A percentile compares a stretch with the other conserved stretches of the same genome.
phyloP scores from a whole-genome alignment of 2,797 vertebrate genomes.

The Gymnothorax reevesii region DNA sequence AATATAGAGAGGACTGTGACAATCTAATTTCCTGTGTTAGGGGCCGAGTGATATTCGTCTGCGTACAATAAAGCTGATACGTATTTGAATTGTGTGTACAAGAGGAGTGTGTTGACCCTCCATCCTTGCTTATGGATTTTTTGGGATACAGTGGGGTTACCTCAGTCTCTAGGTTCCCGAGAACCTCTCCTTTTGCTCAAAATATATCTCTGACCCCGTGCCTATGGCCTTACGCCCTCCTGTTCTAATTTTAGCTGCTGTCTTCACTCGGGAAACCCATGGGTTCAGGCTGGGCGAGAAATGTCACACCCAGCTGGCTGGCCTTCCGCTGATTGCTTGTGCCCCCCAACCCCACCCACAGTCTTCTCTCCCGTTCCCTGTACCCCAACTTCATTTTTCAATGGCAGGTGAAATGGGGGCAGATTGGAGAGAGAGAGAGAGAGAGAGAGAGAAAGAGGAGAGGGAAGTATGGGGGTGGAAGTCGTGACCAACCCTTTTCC shows the following conservation, averaged over 20 bases:
- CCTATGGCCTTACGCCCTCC: neutral
- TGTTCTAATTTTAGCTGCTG: neutral
- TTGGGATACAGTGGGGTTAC: neutral
- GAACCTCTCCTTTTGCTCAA: conserved; percentile 2
- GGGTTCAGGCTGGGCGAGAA: neutral
- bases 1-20: neutral
- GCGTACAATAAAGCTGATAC: neutral
- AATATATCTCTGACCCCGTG: conserved; percentile 6
- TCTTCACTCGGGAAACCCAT: neutral
- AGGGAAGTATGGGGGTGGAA: neutral
- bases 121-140: too few species aligned
- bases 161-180: conserved; percentile 4
- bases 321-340: neutral
- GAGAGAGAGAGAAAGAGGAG: too few species aligned
- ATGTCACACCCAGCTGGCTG: neutral
- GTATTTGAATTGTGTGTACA: neutral
- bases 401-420: neutral
- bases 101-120: too few species aligned
- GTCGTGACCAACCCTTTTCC: too few species aligned
- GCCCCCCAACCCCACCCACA: neutral
- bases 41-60: too few species aligned
- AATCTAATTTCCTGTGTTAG: too few species aligned
- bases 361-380: neutral
- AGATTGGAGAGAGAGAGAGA: neutral
- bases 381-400: neutral